A percentile compares a stretch with the other conserved stretches of the same genome.
Conservation (phyloP, 2,888 invertebrate genomes). For the Cheilosia pagana region DNA sequence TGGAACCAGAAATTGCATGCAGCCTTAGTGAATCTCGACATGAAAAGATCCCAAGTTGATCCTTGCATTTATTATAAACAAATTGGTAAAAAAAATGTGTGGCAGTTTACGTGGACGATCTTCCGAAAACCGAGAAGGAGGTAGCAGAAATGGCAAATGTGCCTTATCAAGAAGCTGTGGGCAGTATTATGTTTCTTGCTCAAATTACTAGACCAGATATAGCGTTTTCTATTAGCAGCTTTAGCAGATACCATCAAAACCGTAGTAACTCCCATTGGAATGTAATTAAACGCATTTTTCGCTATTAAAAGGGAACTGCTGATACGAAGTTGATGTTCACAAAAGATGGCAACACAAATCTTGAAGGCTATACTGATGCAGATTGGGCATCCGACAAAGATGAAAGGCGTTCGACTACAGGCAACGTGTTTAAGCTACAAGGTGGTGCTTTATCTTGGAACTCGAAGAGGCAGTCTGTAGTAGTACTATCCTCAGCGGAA, state of each 20-base stretch:
- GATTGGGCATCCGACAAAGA: constrained; percentile 64
- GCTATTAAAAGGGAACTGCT: constrained; percentile 44
- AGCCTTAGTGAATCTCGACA: background rate
- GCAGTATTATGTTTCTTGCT: constrained; percentile 34
- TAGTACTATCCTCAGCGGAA: constrained; percentile 65
- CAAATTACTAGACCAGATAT: constrained; percentile 67
- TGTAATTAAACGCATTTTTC: constrained; percentile 71
- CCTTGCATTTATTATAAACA: constrained; percentile 48
- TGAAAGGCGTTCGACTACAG: constrained; percentile 52
- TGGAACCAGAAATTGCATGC: constrained; percentile 49
- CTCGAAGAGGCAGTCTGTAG: constrained; percentile 52
- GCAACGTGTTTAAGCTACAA: constrained; percentile 57
- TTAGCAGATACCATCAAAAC: constrained; percentile 70
- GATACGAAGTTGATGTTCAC: constrained; percentile 31
- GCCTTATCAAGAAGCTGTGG: constrained; percentile 52
- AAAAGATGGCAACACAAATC: constrained; percentile 6
- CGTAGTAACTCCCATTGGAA: constrained; percentile 68
- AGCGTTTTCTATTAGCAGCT: constrained; percentile 67
- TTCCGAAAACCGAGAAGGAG: background rate
- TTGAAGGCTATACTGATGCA: constrained; percentile 57
- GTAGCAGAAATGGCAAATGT: constrained; percentile 4
- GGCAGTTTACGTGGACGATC: constrained; percentile 69
- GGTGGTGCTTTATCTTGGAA: constrained; percentile 63
- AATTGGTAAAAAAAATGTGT: constrained; percentile 39
- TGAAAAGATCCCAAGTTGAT: constrained; percentile 34